Conservation (phyloP, 1,140 invertebrate species). For the Aphidius ervi region DNA sequence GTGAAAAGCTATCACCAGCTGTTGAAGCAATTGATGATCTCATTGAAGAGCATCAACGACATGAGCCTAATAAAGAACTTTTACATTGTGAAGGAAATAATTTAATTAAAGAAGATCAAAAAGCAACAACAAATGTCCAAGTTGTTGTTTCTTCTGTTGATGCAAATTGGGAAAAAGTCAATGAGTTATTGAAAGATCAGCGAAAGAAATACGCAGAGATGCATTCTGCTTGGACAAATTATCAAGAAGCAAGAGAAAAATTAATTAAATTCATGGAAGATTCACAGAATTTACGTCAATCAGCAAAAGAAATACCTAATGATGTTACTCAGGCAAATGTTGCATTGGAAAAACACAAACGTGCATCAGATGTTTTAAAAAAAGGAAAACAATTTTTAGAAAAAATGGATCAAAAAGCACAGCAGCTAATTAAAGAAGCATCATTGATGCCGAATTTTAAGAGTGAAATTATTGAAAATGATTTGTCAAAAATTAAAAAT, state of each 20-base stretch:
- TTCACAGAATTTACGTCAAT: conserved; percentile 59
- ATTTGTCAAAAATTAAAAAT: conserved; percentile 60
- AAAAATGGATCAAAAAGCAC: conserved; percentile 68
- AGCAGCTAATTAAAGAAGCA: conserved; percentile 67
- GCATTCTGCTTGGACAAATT: conserved; percentile 69
- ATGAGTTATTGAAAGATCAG: conserved; percentile 69
- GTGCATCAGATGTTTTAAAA: conserved; percentile 68
- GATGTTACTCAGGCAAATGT: conserved; percentile 60
- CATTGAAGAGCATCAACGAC: conserved; percentile 53
- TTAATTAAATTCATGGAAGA: conserved; percentile 66
- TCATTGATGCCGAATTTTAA: conserved; percentile 73
- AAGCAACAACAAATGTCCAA: conserved; percentile 73
- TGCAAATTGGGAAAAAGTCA: conserved; percentile 73
- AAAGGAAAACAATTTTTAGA: conserved; percentile 71
- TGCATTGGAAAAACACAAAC: conserved; percentile 69
- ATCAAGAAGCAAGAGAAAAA: conserved; percentile 66
- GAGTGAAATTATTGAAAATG: conserved; percentile 60
- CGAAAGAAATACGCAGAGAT: conserved; percentile 71
- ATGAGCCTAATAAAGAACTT: conserved; percentile 55
- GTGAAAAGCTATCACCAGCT: conserved; percentile 58
- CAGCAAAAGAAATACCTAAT: conserved; percentile 59
- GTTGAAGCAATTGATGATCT: conserved; percentile 56
- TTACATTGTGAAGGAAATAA: conserved; percentile 68
- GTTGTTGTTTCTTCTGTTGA: conserved; percentile 71
- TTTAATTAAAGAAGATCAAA: conserved; percentile 76